Conservation (phyloP, 2,113 vertebrate genomes). For the Ploceus nigricollis region DNA sequence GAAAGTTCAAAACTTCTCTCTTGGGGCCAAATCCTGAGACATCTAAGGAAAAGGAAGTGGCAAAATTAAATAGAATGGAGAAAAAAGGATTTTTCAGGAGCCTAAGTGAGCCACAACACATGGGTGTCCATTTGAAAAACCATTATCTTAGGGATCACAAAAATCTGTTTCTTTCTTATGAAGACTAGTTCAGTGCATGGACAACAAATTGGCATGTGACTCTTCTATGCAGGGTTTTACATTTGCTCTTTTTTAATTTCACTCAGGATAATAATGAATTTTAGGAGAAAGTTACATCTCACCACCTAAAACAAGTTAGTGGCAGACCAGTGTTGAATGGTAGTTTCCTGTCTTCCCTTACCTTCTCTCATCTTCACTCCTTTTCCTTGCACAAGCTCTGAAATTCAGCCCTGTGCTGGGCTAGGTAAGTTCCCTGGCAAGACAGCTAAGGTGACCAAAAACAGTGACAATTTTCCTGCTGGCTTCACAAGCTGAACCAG, state of each 20-base stretch:
- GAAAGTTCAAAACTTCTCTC: neutral
- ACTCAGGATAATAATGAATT: neutral
- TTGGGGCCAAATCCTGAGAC: neutral
- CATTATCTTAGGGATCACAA: neutral
- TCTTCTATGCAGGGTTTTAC: neutral
- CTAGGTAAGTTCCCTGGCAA: neutral
- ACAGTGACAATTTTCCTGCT: neutral
- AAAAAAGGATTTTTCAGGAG: neutral
- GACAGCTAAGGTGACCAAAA: neutral
- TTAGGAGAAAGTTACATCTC: neutral
- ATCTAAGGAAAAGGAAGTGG: neutral
- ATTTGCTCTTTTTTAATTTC: neutral
- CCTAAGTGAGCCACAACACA: neutral
- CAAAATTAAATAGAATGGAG: neutral
- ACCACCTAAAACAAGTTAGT: neutral
- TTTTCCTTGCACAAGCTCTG: neutral
- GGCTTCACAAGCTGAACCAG: neutral
- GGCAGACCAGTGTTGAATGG: neutral
- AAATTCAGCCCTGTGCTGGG: neutral
- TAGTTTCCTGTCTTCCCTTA: neutral
- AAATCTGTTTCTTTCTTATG: neutral
- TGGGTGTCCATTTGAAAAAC: accelerated
- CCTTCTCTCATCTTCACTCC: neutral
- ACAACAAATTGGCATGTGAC: neutral
- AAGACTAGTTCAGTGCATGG: neutral